These are phyloP conservation scores for Myotis davidii DNA, from an alignment of 2,113 vertebrate species.

Conservation along the genomic window DNA sequence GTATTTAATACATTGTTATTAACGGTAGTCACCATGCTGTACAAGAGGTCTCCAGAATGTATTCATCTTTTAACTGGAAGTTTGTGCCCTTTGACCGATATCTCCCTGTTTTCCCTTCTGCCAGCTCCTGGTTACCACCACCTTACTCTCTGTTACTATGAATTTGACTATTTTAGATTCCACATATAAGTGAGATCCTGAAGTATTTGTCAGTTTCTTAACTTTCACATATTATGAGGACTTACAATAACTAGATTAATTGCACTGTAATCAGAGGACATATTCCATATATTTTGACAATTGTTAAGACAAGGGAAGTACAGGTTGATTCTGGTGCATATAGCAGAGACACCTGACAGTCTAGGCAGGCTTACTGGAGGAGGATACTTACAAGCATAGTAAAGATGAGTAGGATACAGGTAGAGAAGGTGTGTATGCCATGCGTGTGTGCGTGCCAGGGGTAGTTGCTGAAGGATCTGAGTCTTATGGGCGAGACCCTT, in stretches of 20 bases:
- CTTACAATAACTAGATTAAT: neutral
- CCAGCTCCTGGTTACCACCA: neutral
- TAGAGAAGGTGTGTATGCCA: neutral
- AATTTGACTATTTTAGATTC: neutral
- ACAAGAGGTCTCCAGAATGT: neutral
- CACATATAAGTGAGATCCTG: neutral
- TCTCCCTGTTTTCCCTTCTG: neutral
- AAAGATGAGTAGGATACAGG: neutral
- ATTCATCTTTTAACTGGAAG: neutral
- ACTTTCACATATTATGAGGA: neutral
- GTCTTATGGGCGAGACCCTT: neutral
- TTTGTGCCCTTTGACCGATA: neutral
- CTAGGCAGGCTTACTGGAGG: neutral
- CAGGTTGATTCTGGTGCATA: rapidly evolving
- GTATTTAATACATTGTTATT: neutral
- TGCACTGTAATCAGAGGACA: neutral
- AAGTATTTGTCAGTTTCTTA: neutral
- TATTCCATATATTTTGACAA: neutral
- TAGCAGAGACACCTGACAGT: neutral
- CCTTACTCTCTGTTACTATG: neutral
- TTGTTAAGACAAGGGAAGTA: neutral
- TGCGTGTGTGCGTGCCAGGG: neutral
- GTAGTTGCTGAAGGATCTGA: neutral
- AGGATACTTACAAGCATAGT: neutral
- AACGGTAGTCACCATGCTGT: neutral